Conservation (phyloP, 2,113 vertebrate species). For the Xenopus tropicalis region UCB_Xtro_10.0 CM004445.2:1856501-1857000, state of each 20-base stretch:
- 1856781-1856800: background rate
- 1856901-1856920: background rate
- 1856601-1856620: too few relatives aligned
- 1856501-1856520: too few relatives aligned
- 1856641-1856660: too few relatives aligned
- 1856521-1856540: too few relatives aligned
- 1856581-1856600: too few relatives aligned
- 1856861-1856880: background rate
- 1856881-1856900: slow-evolving; percentile 4
- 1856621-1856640: too few relatives aligned
- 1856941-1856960: background rate
- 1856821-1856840: slow-evolving; percentile 9
- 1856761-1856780: too few relatives aligned
- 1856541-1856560: too few relatives aligned
- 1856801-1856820: slow-evolving; percentile 5
- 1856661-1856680: too few relatives aligned
- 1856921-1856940: slow-evolving; percentile 19
- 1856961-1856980: slow-evolving; percentile 3
- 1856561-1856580: too few relatives aligned
- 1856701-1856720: too few relatives aligned
- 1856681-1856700: too few relatives aligned
- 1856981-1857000: background rate
- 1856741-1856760: background rate
- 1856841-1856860: background rate
- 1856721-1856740: background rate